phyloP scores from a whole-genome alignment of 2,113 vertebrate species.

The Hypomesus transpacificus region DNA sequence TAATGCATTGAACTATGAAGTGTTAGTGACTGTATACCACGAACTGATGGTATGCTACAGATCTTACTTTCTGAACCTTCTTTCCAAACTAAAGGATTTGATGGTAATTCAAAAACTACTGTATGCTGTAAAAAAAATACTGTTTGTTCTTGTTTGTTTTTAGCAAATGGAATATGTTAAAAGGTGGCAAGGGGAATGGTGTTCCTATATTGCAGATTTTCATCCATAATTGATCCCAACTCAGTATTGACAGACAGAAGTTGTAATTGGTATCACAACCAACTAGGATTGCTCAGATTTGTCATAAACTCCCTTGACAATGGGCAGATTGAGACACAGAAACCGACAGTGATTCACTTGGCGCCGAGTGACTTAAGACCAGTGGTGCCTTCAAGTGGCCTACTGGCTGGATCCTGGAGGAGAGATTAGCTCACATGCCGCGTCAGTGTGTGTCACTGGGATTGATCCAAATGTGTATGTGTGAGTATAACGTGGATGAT shows the following conservation, averaged over 20 bases:
- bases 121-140: too few species aligned
- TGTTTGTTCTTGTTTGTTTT: too few species aligned
- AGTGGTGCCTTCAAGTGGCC: constrained; percentile 9
- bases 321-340: constrained; percentile 34
- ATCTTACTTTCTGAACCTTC: constrained; percentile 52
- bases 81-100: constrained; percentile 6
- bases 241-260: constrained; percentile 1
- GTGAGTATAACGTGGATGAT: not conserved
- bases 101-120: too few species aligned
- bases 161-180: too few species aligned
- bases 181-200: too few species aligned
- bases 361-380: constrained; percentile 25
- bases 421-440: constrained; percentile 35
- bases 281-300: constrained; percentile 26
- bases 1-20: constrained; percentile 45
- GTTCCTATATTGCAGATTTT: too few species aligned
- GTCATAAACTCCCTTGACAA: constrained; percentile 34
- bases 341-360: constrained; percentile 17
- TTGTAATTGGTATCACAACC: not conserved
- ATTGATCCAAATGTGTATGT: not conserved
- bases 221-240: not conserved
- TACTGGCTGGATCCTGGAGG: constrained; percentile 12
- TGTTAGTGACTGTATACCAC: constrained; percentile 10
- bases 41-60: constrained; percentile 53
- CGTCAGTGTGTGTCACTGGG: constrained; percentile 15